Evolutionary conservation across 2,888 invertebrate genomes (phyloP), one percentile per base, ranked within the genome.

Genomic region (Yponomeuta cagnagella): DNA sequence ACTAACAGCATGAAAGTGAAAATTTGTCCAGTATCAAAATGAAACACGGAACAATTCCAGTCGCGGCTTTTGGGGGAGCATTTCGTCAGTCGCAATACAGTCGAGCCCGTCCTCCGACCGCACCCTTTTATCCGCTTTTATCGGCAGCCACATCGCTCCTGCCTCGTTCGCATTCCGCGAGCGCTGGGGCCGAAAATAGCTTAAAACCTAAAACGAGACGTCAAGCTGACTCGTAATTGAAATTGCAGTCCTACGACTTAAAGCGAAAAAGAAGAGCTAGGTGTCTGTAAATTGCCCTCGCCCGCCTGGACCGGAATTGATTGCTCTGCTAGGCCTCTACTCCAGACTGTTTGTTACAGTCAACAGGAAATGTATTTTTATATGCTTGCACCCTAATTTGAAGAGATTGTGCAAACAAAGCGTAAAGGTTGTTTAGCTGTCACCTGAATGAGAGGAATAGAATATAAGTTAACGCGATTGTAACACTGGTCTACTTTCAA

Each of bases 71-170:
- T 43, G 43, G 5, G 52, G 52, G 15, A 58, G 15, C 52, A 58
- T 15, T 58, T 58, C 2, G 52, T 58, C 12, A 58, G 15, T 15
- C 52, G 52, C 15, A 58, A 58, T 58, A 58, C 15, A 15, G 52
- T 58, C 52, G 52, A 15, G 52, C 3, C 52, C 12, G 15, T 58
- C 52, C 52, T 58, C 43, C 43, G 15, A 58, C 52, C 52, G 15
- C 52, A 58, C 52, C 52, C 52, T 58, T 58, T 58, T 58, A 58
- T 58, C 52, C 52, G 52, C 52, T 58, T 58, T 58, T 58, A 58
- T 58, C 52, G 52, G 52, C 15, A 58, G 15, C 52, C 52, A 15
- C 52, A 58, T 58, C 52, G 52, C 52, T 58, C 15, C 12, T 15
- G 52, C 52, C 52, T 58, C 52, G 52, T 58, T 58, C 52, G 52